phyloP scores from a whole-genome alignment of 2,888 invertebrate species.

The Lycocerus yunnanus region DNA sequence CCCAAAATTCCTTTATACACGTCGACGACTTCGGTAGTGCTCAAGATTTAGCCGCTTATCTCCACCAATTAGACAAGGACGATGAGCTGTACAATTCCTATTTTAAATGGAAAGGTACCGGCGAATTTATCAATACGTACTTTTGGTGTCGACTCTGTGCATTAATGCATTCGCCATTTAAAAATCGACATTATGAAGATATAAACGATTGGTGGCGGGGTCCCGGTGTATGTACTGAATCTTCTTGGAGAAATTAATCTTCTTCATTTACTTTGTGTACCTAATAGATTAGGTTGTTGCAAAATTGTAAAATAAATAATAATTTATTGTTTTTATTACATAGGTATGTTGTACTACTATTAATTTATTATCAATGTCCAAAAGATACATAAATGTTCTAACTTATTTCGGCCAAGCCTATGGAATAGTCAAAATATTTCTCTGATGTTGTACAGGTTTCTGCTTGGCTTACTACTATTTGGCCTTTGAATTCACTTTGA shows the following conservation, averaged over 20 bases:
- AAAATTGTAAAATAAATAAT: conserved; percentile 30
- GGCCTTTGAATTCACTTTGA: too few relatives aligned
- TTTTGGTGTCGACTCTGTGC: conserved; percentile 92
- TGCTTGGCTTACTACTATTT: too few relatives aligned
- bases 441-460: too few relatives aligned
- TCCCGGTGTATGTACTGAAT: conserved; percentile 72
- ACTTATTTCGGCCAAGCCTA: neutral
- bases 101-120: conserved; percentile 89
- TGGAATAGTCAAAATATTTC: neutral
- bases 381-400: neutral
- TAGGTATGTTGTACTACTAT: neutral
- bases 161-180: conserved; percentile 72
- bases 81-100: conserved; percentile 93
- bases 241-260: conserved; percentile 64
- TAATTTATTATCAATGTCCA: neutral
- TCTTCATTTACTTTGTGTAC: conserved; percentile 13
- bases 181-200: conserved; percentile 71
- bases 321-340: conserved; percentile 34
- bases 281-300: conserved; percentile 24
- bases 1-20: conserved; percentile 91
- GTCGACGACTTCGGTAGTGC: conserved; percentile 93
- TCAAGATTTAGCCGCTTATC: conserved; percentile 83
- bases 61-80: conserved; percentile 82
- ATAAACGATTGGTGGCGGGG: conserved; percentile 95
- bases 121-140: conserved; percentile 94